Evolutionary conservation across 1,140 invertebrate species (phyloP).

Genomic region (Rhynchophorus ferrugineus): DNA sequence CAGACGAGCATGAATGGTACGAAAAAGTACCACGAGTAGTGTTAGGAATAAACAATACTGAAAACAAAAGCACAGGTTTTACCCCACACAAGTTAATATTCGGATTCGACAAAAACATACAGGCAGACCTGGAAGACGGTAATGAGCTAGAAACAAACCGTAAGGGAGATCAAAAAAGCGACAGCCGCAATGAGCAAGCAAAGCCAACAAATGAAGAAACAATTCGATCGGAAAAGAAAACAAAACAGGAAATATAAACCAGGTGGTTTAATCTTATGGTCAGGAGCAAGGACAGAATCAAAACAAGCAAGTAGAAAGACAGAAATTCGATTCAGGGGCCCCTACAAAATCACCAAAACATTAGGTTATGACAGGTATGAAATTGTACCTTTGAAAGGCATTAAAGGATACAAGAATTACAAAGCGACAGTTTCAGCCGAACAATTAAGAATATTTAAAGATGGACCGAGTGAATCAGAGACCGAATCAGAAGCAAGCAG

Average conservation of each 20-base stretch:
- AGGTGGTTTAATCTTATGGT: conserved; percentile 21
- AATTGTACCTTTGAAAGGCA: conserved; percentile 18
- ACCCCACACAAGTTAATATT: conserved; percentile 13
- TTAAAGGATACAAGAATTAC: conserved; percentile 14
- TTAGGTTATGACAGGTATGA: conserved; percentile 35
- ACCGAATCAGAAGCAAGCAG: not conserved
- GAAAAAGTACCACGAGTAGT: conserved; percentile 9
- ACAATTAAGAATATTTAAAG: conserved; percentile 9
- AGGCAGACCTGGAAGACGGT: conserved; percentile 1
- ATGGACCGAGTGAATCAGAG: not conserved
- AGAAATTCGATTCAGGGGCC: conserved; percentile 11
- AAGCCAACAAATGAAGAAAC: conserved; percentile 6
- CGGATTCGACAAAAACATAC: not conserved
- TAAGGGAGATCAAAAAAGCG: conserved; percentile 1
- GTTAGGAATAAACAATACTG: conserved; percentile 13
- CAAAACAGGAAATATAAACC: conserved; percentile 10
- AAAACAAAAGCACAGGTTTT: conserved; percentile 1
- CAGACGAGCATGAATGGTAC: conserved; percentile 7
- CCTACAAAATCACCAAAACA: conserved; percentile 32
- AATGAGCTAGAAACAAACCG: not conserved
- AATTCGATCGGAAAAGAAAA: conserved; percentile 16
- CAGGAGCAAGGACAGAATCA: not conserved
- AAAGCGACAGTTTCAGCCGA: conserved; percentile 11
- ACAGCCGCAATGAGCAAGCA: not conserved
- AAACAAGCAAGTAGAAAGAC: conserved; percentile 13